phyloP scores from a whole-genome alignment of 2,888 invertebrate genomes.

The Pantelozetes paolii region DNA sequence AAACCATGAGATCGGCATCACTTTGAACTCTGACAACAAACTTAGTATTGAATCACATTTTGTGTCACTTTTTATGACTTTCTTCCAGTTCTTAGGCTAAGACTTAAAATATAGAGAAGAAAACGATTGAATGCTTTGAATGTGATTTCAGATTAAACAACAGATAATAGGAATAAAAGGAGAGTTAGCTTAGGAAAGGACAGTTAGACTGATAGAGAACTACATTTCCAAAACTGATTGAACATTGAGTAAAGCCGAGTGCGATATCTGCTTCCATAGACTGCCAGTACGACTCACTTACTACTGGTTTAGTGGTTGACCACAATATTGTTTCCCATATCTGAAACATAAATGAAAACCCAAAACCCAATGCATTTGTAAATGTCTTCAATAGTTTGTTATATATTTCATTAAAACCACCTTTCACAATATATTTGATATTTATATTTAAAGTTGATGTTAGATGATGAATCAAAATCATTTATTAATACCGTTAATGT shows the following conservation, averaged over 20 bases:
- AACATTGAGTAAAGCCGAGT: conserved; percentile 12
- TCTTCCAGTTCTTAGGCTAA: conserved; percentile 1
- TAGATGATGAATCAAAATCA: not conserved
- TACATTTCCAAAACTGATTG: conserved; percentile 8
- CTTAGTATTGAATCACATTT: conserved; percentile 26
- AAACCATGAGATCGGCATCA: conserved; percentile 23
- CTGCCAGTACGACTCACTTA: not conserved
- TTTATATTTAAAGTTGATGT: not conserved
- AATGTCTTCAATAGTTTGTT: not conserved
- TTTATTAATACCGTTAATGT: too few relatives aligned
- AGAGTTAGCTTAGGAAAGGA: not conserved
- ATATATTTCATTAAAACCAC: not conserved
- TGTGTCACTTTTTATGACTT: conserved; percentile 38
- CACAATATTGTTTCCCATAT: conserved; percentile 18
- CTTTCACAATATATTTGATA: not conserved
- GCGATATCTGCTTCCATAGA: too few relatives aligned
- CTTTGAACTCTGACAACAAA: conserved; percentile 29
- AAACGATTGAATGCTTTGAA: conserved; percentile 23
- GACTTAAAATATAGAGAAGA: not conserved
- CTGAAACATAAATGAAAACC: conserved; percentile 16
- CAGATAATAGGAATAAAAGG: conserved; percentile 2
- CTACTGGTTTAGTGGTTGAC: conserved; percentile 22
- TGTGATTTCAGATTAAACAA: conserved; percentile 21
- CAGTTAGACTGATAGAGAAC: not conserved
- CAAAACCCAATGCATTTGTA: not conserved